Evolutionary conservation across 2,888 invertebrate species (phyloP), one percentile per base, ranked within the genome.

Genomic region (Drosophila nigricruria): DNA sequence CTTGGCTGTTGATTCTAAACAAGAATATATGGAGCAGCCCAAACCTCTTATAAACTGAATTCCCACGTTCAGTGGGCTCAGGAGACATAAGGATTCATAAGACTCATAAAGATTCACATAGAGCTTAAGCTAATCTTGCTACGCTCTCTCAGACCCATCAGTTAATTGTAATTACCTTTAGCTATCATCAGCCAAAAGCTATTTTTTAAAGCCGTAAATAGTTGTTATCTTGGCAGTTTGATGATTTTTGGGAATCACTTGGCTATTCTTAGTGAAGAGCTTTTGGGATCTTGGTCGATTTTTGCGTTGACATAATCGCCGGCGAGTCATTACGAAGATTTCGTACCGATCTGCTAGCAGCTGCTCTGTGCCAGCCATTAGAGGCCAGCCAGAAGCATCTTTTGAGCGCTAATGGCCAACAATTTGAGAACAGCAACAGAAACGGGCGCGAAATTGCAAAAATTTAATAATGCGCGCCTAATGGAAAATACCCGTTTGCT

Each of bases 401-500:
- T 50, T 18, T 10, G 14, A 18, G 18, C 42, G 80, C 73, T 84
- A 89, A 84, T 87, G 78, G 66, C 56, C 62, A 69, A 61, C 61
- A 58, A 83, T 87, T 76, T 80, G 59, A 56, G 43, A 52, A 58
- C 54, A 64, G 59, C 43, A 40, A 61, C 66, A 61, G 66, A 49
- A 74, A 73, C 72, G 57, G 64, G 47, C 69, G 70, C 66, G 65
- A 71, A 72, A 84, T 76, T 74, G 83, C 79, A 69, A 83, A 82
- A 81, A 74, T 73, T 73, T 85, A 89, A 87, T 88, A 81, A 78
- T 64, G 75, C 75, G 70, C 73, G 49, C 63, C 87, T 73, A 73
- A 82, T 86, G 74, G 87, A 78, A 80, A 23, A 59, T 49, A 56
- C 60, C 60, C 70, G 75, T 65, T 60, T 27, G 36, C 53, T 49